Conservation (phyloP, 2,888 invertebrate genomes). For the Cetonia aurata region DNA sequence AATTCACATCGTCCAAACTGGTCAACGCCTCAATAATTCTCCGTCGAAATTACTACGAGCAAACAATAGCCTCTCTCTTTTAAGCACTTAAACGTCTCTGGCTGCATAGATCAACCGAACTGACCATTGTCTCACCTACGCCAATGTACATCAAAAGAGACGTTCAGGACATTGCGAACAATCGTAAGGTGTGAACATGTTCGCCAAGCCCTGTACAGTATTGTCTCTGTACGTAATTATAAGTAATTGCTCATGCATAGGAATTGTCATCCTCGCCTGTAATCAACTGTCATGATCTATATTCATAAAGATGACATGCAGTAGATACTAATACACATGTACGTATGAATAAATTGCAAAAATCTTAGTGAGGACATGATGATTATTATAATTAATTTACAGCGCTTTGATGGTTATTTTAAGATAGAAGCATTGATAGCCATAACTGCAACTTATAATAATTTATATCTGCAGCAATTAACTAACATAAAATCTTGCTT, state of each 20-base stretch:
- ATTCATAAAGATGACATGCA: slow-evolving; percentile 2
- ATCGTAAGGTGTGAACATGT: slow-evolving; percentile 60
- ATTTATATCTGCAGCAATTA: background rate
- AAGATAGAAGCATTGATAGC: too few relatives aligned
- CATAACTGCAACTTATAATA: too few relatives aligned
- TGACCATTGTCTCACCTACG: slow-evolving; percentile 64
- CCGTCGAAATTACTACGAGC: slow-evolving; percentile 15
- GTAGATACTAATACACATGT: too few relatives aligned
- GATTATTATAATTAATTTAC: too few relatives aligned
- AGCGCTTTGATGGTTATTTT: too few relatives aligned
- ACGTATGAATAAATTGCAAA: too few relatives aligned
- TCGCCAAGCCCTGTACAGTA: slow-evolving; percentile 58
- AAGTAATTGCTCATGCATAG: slow-evolving; percentile 50
- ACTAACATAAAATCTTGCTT: slow-evolving; percentile 11
- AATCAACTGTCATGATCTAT: slow-evolving; percentile 13
- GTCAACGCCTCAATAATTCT: background rate
- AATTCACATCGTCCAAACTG: slow-evolving; percentile 20
- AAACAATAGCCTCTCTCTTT: slow-evolving; percentile 2
- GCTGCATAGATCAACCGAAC: slow-evolving; percentile 54
- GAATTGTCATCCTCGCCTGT: slow-evolving; percentile 29
- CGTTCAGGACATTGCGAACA: slow-evolving; percentile 51
- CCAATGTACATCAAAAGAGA: slow-evolving; percentile 50
- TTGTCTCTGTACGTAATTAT: slow-evolving; percentile 53
- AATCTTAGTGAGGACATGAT: too few relatives aligned
- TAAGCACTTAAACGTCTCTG: background rate